Evolutionary conservation across 2,888 invertebrate genomes (phyloP).

Genomic region (Laothoe populi): DNA sequence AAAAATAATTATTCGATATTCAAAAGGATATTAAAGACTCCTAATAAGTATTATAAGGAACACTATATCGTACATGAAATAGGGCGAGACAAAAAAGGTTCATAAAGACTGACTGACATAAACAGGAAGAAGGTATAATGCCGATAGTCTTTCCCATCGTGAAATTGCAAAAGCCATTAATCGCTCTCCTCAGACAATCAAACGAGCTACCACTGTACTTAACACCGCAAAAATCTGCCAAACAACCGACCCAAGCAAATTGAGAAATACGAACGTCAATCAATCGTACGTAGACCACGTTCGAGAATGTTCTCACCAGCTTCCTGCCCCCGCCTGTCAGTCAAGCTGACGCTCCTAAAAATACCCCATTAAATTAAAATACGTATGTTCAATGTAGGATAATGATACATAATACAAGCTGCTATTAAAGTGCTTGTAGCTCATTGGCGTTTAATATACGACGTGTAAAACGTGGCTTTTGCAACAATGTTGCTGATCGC

Average conservation of each 20-base stretch:
- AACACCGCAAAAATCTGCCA: slow-evolving; percentile 7
- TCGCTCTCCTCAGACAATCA: background rate
- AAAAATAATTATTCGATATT: too few species aligned
- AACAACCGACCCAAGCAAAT: slow-evolving; percentile 10
- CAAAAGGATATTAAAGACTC: too few species aligned
- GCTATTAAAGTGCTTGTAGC: slow-evolving; percentile 41
- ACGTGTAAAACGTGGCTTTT: slow-evolving; percentile 43
- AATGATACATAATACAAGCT: slow-evolving; percentile 57
- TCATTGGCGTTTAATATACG: slow-evolving; percentile 64
- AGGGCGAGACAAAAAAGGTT: too few species aligned
- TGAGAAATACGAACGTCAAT: slow-evolving; percentile 25
- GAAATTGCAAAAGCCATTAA: background rate
- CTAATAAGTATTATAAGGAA: too few species aligned
- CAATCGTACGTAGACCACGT: background rate
- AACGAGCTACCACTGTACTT: slow-evolving; percentile 5
- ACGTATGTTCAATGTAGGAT: slow-evolving; percentile 39
- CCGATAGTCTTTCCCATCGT: background rate
- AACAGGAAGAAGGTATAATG: background rate
- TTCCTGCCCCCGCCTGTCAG: slow-evolving; percentile 10
- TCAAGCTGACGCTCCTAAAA: slow-evolving; percentile 19
- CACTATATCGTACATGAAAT: too few species aligned
- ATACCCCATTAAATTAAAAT: slow-evolving; percentile 27
- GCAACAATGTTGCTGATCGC: slow-evolving; percentile 38
- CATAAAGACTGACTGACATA: too few species aligned
- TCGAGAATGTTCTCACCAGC: slow-evolving; percentile 15